Evolutionary conservation across 2,888 invertebrate species (phyloP).

Genomic region (Ditula angustiorana): DNA sequence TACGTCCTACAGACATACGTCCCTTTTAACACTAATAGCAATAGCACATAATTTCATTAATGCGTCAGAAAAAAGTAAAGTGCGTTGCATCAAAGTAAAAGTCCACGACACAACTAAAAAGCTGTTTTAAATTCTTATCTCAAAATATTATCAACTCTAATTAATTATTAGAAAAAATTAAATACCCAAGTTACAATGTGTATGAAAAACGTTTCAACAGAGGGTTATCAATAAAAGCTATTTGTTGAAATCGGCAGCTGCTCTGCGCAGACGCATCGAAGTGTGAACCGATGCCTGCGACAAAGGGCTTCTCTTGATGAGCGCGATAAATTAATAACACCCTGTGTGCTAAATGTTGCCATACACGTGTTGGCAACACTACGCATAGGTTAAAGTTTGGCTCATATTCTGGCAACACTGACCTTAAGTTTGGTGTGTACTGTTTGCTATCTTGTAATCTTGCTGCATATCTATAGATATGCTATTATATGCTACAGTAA

Average conservation of each 20-base stretch:
- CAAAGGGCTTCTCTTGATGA: conserved; percentile 74
- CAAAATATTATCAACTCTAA: conserved; percentile 25
- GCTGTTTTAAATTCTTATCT: conserved; percentile 1
- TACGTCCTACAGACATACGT: too few relatives aligned
- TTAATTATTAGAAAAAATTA: conserved; percentile 37
- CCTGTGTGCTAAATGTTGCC: conserved; percentile 40
- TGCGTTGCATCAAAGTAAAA: too few relatives aligned
- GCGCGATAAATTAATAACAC: conserved; percentile 69
- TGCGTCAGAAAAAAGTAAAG: too few relatives aligned
- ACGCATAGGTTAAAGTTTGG: neutral
- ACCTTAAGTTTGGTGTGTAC: neutral
- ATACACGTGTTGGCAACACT: neutral
- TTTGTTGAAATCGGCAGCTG: conserved; percentile 79
- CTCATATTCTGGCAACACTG: neutral
- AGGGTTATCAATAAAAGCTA: conserved; percentile 67
- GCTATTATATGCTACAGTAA: too few relatives aligned
- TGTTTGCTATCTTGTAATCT: too few relatives aligned
- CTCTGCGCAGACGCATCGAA: conserved; percentile 61
- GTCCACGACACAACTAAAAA: neutral
- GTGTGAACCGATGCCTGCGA: conserved; percentile 69
- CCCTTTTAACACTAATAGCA: too few relatives aligned
- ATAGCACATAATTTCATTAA: too few relatives aligned
- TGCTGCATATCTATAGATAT: too few relatives aligned
- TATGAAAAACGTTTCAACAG: conserved; percentile 50
- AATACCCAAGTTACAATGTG: conserved; percentile 43